A percentile compares a stretch with the other conserved stretches of the same genome.
Evolutionary conservation across 1,140 invertebrate species (phyloP).

Genomic region (Philopotamus ludificatus): DNA sequence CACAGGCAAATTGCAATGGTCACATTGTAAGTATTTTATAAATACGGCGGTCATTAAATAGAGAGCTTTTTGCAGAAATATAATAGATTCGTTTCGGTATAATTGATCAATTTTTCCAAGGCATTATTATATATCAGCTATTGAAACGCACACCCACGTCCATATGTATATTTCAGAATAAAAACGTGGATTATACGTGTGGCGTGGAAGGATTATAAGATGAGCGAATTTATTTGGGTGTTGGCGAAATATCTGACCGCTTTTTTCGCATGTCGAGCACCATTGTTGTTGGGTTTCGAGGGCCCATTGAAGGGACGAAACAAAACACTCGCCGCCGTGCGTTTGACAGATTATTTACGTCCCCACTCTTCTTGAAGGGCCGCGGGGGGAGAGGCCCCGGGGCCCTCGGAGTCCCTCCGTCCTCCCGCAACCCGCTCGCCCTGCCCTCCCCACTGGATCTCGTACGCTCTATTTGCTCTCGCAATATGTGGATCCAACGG

Average conservation of each 20-base stretch:
- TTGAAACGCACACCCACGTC: no score
- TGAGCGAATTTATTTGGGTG: slow-evolving; percentile 34
- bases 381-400: neutral
- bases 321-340: slow-evolving; percentile 37
- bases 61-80: neutral
- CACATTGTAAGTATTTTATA: neutral
- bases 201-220: slow-evolving; percentile 33
- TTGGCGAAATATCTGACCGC: slow-evolving; percentile 30
- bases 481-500: slow-evolving; percentile 1
- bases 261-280: slow-evolving; percentile 37
- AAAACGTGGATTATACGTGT: no score
- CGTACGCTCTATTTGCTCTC: slow-evolving; percentile 21
- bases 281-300: slow-evolving; percentile 34
- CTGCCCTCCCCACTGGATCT: neutral
- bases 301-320: slow-evolving; percentile 39
- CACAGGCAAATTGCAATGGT: neutral
- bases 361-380: slow-evolving; percentile 12
- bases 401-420: neutral
- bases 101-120: no score
- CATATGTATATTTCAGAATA: no score
- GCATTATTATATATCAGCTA: no score
- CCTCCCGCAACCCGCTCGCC: neutral
- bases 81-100: no score
- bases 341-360: slow-evolving; percentile 41
- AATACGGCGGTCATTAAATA: neutral